Evolutionary conservation across 1,140 invertebrate species (phyloP).

Genomic region (Limonius californicus): DNA sequence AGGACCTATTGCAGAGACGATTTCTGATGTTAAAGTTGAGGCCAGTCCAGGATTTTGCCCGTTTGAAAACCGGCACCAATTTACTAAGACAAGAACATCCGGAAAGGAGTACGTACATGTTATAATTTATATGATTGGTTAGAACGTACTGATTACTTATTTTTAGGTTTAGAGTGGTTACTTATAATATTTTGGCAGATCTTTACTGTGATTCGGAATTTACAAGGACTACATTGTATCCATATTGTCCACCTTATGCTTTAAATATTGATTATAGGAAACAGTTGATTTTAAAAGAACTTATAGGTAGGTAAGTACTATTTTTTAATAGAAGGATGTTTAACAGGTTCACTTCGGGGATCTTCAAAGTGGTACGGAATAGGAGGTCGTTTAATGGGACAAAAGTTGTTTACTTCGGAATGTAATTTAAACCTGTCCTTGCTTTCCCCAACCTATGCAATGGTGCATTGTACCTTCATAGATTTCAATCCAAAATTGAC

Average conservation of each 20-base stretch:
- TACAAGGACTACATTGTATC: conserved; percentile 67
- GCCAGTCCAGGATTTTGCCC: conserved; percentile 73
- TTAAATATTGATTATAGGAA: conserved; percentile 84
- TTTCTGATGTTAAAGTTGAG: conserved; percentile 50
- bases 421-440: no score
- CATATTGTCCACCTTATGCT: conserved; percentile 79
- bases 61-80: conserved; percentile 73
- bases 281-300: conserved; percentile 78
- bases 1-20: conserved; percentile 58
- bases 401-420: no score
- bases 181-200: conserved; percentile 89
- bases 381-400: no score
- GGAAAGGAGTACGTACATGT: conserved; percentile 47
- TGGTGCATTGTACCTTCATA: no score
- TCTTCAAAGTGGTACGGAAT: no score
- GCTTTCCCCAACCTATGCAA: no score
- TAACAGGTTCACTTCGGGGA: no score
- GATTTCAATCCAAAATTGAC: no score
- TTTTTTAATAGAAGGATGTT: no score
- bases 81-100: conserved; percentile 57
- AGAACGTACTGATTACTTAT: conserved; percentile 23
- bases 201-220: conserved; percentile 81
- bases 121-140: not conserved
- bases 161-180: conserved; percentile 74
- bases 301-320: conserved; percentile 69